These are phyloP conservation scores for Nycticorax nycticorax DNA, from an alignment of 2,113 vertebrate species.

Conservation along the genomic window DNA sequence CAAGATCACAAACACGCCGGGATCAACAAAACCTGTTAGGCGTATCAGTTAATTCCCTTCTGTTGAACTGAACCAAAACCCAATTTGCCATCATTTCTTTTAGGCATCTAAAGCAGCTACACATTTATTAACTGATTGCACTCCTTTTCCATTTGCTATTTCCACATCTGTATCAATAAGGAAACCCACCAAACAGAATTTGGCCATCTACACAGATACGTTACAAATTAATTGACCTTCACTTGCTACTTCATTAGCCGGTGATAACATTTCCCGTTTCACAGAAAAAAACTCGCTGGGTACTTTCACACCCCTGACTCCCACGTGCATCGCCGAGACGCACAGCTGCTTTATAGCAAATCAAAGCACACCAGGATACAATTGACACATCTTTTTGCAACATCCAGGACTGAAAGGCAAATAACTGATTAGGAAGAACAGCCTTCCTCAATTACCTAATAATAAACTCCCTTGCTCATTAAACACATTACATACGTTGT, in stretches of 20 bases:
- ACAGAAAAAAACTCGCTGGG: not conserved
- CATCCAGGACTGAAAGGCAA: conserved; percentile 78
- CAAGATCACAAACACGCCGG: not conserved
- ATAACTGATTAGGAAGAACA: conserved; percentile 82
- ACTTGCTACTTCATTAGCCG: not conserved
- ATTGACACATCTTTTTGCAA: conserved; percentile 55
- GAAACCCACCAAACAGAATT: not conserved
- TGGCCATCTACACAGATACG: not conserved
- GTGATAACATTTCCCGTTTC: not conserved
- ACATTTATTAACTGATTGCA: conserved; percentile 2
- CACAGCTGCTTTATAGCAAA: conserved; percentile 35
- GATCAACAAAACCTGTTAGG: not conserved
- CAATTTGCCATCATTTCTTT: not conserved
- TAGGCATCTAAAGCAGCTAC: not conserved
- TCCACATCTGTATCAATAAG: not conserved
- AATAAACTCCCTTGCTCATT: conserved; percentile 83
- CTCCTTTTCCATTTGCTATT: conserved; percentile 22
- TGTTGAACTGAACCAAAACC: not conserved
- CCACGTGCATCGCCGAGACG: not conserved
- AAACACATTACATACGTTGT: conserved; percentile 73
- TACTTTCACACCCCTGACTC: not conserved
- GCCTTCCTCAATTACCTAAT: conserved; percentile 79
- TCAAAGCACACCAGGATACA: not conserved
- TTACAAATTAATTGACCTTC: conserved; percentile 5
- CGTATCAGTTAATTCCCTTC: not conserved